Evolutionary conservation across 2,113 vertebrate species (phyloP), one percentile per base, ranked within the genome.

Genomic region (Hystrix cristata): DNA sequence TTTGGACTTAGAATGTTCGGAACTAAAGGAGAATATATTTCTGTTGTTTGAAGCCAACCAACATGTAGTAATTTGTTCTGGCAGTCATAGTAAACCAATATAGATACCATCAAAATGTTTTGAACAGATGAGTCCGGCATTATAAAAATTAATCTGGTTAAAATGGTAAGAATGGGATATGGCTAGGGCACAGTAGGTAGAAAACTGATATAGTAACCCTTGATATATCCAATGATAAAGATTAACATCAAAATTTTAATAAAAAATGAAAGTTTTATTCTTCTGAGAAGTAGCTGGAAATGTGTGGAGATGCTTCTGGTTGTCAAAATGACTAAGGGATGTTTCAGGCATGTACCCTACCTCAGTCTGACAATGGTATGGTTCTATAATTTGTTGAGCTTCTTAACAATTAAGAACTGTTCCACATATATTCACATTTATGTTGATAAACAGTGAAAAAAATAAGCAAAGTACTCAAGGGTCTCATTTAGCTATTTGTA

Each of bases 191-290:
- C 1, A 38, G 19, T 6, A 55, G 14, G 2, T 3, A 84, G 34
- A 78, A 82, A 3, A 51, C 3, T 43, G n/a, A 16, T 59, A 2
- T 16, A n/a, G 8, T 55, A 29, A 78, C 23, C 1, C 11, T 91
- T 59, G 27, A 2, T 25, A 19, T 59, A 84, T 38, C 3, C 14
- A 76, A 34, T 76, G 67, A 51, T 46, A 67, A 59, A 34, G 15
- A 96, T 18, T 55, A 79, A 13, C 67, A 38, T 84, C 38, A 67
- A 29, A 82, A 78, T 21, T 51, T 3, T 18, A 79, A 43, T n/a
- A 7, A 71, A 72, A 62, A 64, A 27, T 10, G 4, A 27, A 62
- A 2, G 5, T 8, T 13, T 3, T 8, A 2, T n/a, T n/a, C 0
- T 38, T 27, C 34, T 15, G 15, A 18, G 29, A 74, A 11, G 2